A percentile compares a stretch with the other conserved stretches of the same genome.
These are phyloP conservation scores for Pelochelys cantorii DNA, from an alignment of 2,797 vertebrate species.

Conservation along the genomic window DNA sequence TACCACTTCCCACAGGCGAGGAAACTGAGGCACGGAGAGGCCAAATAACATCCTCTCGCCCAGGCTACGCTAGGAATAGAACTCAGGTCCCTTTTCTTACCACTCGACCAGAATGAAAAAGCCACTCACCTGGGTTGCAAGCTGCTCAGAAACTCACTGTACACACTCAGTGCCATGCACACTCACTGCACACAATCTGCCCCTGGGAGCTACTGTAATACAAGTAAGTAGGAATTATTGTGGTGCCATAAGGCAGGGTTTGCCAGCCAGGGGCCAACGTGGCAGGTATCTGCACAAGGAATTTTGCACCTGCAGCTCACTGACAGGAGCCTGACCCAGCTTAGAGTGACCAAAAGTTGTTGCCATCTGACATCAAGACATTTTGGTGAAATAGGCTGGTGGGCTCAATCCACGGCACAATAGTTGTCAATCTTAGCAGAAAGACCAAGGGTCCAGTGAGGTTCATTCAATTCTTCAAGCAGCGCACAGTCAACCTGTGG, in stretches of 20 bases:
- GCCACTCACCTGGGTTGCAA: background rate
- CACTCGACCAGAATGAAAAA: background rate
- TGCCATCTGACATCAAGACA: background rate
- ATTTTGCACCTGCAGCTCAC: background rate
- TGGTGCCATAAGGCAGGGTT: fast-evolving
- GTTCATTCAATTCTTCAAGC: too few relatives aligned
- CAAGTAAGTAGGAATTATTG: fast-evolving
- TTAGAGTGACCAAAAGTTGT: fast-evolving
- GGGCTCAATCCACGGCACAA: background rate
- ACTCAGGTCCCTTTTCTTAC: fast-evolving
- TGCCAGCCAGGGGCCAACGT: background rate
- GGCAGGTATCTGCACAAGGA: fast-evolving
- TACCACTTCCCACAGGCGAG: background rate
- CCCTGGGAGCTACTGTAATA: background rate
- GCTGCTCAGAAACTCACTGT: background rate
- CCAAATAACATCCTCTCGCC: fast-evolving
- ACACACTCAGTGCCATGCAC: fast-evolving
- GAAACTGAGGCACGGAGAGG: slow-evolving; percentile 2
- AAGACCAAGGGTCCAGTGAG: background rate
- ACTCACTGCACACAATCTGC: fast-evolving
- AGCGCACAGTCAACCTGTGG: too few relatives aligned
- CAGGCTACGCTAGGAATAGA: background rate
- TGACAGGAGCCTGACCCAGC: fast-evolving
- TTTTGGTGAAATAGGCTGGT: fast-evolving
- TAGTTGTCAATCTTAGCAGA: background rate